Evolutionary conservation across 53 echinoderm and acorn worm genomes (phyloP).

Genomic region (Pentamera pediparva): DNA sequence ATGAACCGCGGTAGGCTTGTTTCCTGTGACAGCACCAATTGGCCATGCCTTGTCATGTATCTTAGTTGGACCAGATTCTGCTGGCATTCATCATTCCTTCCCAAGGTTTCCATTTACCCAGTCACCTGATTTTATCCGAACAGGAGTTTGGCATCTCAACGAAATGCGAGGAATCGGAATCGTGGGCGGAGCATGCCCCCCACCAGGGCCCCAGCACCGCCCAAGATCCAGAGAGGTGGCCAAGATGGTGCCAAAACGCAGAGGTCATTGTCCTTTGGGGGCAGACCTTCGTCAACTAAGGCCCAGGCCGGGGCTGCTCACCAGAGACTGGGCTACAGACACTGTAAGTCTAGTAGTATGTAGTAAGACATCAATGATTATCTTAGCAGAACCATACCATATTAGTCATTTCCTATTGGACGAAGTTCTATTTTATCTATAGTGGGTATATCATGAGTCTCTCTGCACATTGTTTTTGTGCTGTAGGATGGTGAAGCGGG

Average conservation of each 20-base stretch:
- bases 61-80: no score
- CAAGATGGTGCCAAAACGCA: neutral
- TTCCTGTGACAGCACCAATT: no score
- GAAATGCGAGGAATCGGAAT: neutral
- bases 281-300: neutral
- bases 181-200: neutral
- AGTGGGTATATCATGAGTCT: neutral
- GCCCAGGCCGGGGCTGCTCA: neutral
- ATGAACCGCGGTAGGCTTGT: no score
- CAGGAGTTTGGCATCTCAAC: neutral
- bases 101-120: no score
- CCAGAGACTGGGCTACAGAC: constrained; percentile 37
- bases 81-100: no score
- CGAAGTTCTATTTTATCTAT: neutral
- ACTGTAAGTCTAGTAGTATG: constrained; percentile 53
- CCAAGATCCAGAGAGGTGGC: neutral
- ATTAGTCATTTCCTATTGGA: neutral
- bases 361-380: no score
- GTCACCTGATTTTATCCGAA: neutral
- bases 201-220: neutral
- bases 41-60: no score
- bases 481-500: constrained; percentile 57
- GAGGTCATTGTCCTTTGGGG: neutral
- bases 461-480: neutral
- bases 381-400: no score